These are phyloP conservation scores for Bunonema sp. DNA, from an alignment of 2,888 invertebrate species.

Conservation along the genomic window DNA sequence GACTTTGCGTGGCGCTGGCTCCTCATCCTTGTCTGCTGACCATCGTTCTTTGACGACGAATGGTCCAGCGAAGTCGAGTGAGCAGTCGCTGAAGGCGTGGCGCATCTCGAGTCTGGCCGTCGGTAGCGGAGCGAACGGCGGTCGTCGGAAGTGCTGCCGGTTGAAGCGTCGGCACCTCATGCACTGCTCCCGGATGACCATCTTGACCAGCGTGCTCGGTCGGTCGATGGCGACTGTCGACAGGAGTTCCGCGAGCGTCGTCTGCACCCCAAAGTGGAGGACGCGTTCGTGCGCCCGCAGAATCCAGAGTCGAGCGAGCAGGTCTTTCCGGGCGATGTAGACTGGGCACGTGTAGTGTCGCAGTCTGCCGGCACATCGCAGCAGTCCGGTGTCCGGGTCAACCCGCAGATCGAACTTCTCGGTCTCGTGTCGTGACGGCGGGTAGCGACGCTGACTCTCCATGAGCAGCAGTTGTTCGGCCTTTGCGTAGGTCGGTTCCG, in stretches of 20 bases:
- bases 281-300: too few species aligned
- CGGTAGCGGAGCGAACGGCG: slow-evolving; percentile 41
- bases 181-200: too few species aligned
- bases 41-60: slow-evolving; percentile 25
- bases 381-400: slow-evolving; percentile 2
- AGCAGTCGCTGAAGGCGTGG: slow-evolving; percentile 32
- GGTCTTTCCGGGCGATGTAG: not conserved
- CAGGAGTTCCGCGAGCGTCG: too few species aligned
- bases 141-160: slow-evolving; percentile 14
- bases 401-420: not conserved
- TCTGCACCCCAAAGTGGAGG: too few species aligned
- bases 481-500: too few species aligned
- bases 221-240: too few species aligned
- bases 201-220: too few species aligned
- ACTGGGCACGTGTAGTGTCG: slow-evolving; percentile 1
- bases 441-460: not conserved
- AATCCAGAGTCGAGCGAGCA: too few species aligned
- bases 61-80: slow-evolving; percentile 45
- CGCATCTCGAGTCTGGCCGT: slow-evolving; percentile 21
- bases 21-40: slow-evolving; percentile 15
- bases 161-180: slow-evolving; percentile 25
- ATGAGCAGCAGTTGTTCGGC: slow-evolving; percentile 1
- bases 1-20: slow-evolving; percentile 10
- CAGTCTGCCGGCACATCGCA: slow-evolving; percentile 1
- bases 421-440: not conserved